Evolutionary conservation across 30 jellyfish, hydroid and myxozoan species (phyloP).

Genomic region (Aurelia aurita complex sp. Pacific): DNA sequence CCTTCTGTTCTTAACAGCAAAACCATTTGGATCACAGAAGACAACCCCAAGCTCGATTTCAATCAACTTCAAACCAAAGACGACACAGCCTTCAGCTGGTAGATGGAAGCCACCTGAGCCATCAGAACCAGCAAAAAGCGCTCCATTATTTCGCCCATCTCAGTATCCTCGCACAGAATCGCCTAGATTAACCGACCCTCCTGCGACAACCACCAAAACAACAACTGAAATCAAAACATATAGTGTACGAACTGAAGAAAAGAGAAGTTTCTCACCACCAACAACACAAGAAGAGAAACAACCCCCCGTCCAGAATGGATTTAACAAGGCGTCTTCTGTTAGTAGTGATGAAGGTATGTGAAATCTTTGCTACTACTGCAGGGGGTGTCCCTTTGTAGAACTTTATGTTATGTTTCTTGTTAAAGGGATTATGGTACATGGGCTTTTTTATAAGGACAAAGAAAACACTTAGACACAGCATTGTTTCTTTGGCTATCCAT

Average conservation of each 20-base stretch:
- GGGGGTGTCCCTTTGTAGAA: background rate
- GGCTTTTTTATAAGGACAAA: too few relatives aligned
- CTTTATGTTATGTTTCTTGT: background rate
- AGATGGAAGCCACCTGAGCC: constrained; percentile 54
- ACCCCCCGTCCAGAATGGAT: constrained; percentile 38
- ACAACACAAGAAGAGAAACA: constrained; percentile 27
- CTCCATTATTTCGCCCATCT: constrained; percentile 17
- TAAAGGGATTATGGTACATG: too few relatives aligned
- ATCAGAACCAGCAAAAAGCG: constrained; percentile 39
- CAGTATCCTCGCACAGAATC: constrained; percentile 9
- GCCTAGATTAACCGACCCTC: background rate
- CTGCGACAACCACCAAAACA: constrained; percentile 12
- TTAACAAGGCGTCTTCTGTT: constrained; percentile 39
- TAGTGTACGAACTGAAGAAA: background rate
- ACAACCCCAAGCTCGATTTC: constrained; percentile 61
- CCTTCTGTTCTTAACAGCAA: constrained; percentile 26
- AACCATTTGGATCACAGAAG: constrained; percentile 67
- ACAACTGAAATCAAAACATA: constrained; percentile 26
- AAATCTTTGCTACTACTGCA: background rate
- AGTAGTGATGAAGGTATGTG: constrained; percentile 63
- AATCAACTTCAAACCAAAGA: constrained; percentile 53
- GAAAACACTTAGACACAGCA: too few relatives aligned
- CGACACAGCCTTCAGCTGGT: constrained; percentile 24
- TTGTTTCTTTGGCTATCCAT: too few relatives aligned
- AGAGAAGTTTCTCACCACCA: constrained; percentile 42